Conservation (phyloP, 2,797 vertebrate genomes). For the Molossus molossus region DNA sequence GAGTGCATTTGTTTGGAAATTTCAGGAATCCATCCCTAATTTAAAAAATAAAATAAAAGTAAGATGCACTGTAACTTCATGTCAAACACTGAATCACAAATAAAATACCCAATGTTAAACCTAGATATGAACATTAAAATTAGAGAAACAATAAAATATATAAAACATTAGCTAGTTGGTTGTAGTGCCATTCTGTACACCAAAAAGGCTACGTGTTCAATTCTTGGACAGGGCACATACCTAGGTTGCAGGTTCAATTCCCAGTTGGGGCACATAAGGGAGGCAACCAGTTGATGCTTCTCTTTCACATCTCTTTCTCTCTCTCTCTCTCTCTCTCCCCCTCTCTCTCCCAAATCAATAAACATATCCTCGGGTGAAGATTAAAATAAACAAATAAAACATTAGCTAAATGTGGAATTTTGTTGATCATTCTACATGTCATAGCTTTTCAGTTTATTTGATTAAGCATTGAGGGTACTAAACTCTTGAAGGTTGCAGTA, state of each 20-base stretch:
- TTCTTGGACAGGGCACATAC: no score
- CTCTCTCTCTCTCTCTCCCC: no score
- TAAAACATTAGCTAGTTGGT: not conserved
- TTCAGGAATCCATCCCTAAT: not conserved
- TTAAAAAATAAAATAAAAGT: not conserved
- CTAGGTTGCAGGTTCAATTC: no score
- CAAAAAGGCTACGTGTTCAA: no score
- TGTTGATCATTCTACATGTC: not conserved
- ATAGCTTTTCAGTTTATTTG: conserved; percentile 8
- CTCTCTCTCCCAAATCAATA: no score
- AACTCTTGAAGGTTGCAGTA: not conserved
- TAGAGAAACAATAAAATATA: not conserved
- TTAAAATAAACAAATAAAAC: no score
- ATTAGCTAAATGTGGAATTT: not conserved
- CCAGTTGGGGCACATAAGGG: no score
- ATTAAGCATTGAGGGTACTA: not conserved
- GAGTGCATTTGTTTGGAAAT: not conserved
- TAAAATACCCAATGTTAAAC: conserved; percentile 20
- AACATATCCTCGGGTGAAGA: no score
- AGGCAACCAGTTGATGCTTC: no score
- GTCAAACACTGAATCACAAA: not conserved
- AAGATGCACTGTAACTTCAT: conserved; percentile 29
- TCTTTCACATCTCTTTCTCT: no score
- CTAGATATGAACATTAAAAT: not conserved
- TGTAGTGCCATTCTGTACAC: no score